Evolutionary conservation across 2,113 vertebrate species (phyloP), one percentile per base, ranked within the genome.

Genomic region (Puffinus mauretanicus): DNA sequence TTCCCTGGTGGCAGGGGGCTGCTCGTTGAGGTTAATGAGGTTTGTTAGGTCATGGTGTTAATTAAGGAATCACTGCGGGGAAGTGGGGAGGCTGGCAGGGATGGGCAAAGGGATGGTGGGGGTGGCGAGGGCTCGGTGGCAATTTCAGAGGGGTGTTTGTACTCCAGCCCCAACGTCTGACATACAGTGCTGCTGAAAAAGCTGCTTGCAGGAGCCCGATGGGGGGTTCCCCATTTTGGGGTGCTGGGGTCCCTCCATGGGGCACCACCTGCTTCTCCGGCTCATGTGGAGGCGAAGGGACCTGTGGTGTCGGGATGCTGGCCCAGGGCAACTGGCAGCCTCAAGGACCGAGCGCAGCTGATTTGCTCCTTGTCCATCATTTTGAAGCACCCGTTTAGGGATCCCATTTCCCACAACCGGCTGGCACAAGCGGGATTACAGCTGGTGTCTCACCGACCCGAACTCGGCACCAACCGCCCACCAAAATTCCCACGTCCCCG

Each of bases 281-380:
- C 46, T 75, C 2, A 2, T 3, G 2, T 3, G 7, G 42, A 42
- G 47, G 55, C 0, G 1, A 46, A 83, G 25, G 55, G 47, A 54
- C 29, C 16, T 1, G 7, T 1, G 17, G 17, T 0, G 0, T 40
- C 0, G 3, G 46, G 46, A 8, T 22, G 58, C 7, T 2, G 13
- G 61, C 40, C 3, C 0, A 30, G 22, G 72, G 17, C 42, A 36
- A 34, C 40, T 1, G 6, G 21, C 30, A 57, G 57, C 64, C 13
- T 1, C 72, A 13, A 27, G 58, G 76, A 11, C 27, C 0, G 0
- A 11, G 55, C 0, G 2, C 38, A 22, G 38, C 58, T 1, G 1
- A 4, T 11, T 44, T 0, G 2, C 10, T 62, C 57, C n/a, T 42
- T 6, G 9, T 15, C 55, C 57, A 1, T 34, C 1, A 1, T 26